Conservation (phyloP, 2,113 vertebrate genomes). For the Coreoperca whiteheadi region DNA sequence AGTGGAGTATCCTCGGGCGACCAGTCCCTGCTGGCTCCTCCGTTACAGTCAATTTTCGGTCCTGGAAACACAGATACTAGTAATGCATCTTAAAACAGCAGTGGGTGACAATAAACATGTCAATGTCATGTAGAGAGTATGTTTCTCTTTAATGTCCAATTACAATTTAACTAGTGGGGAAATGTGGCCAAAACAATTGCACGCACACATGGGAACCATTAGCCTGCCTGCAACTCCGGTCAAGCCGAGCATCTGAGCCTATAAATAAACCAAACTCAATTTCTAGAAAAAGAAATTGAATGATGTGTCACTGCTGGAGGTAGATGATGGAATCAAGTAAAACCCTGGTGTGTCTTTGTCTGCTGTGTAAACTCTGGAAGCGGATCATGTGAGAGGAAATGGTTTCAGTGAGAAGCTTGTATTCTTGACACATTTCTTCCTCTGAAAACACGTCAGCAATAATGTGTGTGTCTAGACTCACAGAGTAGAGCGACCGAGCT, state of each 20-base stretch:
- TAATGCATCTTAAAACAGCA: neutral
- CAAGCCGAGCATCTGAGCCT: neutral
- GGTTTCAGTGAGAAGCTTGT: neutral
- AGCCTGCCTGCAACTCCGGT: neutral
- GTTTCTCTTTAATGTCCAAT: neutral
- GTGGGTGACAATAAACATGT: neutral
- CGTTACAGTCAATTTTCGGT: constrained; percentile 85
- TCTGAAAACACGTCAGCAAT: neutral
- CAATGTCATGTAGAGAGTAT: neutral
- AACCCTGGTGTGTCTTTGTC: neutral
- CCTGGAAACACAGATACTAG: constrained; percentile 62
- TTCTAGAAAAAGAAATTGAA: neutral
- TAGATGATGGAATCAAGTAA: neutral
- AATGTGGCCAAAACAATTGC: neutral
- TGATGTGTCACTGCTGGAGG: neutral
- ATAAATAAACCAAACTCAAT: neutral
- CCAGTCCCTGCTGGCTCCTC: constrained; percentile 84
- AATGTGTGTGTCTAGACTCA: constrained; percentile 67
- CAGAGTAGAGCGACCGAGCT: constrained; percentile 95
- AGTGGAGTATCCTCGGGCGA: constrained; percentile 85
- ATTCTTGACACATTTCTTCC: neutral
- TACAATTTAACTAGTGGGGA: neutral
- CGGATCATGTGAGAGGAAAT: constrained; percentile 51
- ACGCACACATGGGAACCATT: neutral
- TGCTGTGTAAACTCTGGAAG: neutral